Evolutionary conservation across 2,113 vertebrate genomes (phyloP).

Genomic region (Bos javanicus): DNA sequence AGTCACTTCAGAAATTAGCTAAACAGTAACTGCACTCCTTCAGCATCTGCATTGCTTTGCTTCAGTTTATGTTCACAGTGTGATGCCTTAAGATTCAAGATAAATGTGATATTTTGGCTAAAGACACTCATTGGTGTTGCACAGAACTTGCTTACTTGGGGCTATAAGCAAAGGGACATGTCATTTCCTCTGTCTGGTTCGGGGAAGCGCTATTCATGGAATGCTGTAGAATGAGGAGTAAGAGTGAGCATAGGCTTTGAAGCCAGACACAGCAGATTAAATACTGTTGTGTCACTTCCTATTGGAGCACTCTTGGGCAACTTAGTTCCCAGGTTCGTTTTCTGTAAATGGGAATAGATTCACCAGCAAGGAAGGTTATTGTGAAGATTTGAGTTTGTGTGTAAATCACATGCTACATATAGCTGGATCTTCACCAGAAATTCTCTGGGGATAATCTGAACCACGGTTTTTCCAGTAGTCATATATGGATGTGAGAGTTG

Average conservation of each 20-base stretch:
- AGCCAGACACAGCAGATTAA: not conserved
- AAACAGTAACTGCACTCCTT: not conserved
- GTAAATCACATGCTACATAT: not conserved
- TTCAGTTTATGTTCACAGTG: not conserved
- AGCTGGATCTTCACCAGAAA: not conserved
- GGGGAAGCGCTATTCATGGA: not conserved
- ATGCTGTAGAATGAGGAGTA: not conserved
- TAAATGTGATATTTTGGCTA: not conserved
- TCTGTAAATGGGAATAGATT: not conserved
- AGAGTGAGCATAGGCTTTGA: not conserved
- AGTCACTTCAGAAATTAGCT: not conserved
- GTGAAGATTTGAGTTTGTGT: not conserved
- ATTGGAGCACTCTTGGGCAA: fast-evolving
- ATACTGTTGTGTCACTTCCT: not conserved
- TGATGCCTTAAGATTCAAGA: not conserved
- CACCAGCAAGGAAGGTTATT: not conserved
- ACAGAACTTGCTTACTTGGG: not conserved
- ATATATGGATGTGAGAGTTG: not conserved
- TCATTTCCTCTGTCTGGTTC: not conserved
- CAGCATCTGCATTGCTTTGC: not conserved
- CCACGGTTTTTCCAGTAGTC: not conserved
- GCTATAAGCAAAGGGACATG: not conserved
- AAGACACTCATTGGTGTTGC: not conserved
- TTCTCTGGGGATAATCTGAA: not conserved
- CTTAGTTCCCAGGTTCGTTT: not conserved